Conservation (phyloP, 2,797 vertebrate species). For the Coregonus sp. region DNA sequence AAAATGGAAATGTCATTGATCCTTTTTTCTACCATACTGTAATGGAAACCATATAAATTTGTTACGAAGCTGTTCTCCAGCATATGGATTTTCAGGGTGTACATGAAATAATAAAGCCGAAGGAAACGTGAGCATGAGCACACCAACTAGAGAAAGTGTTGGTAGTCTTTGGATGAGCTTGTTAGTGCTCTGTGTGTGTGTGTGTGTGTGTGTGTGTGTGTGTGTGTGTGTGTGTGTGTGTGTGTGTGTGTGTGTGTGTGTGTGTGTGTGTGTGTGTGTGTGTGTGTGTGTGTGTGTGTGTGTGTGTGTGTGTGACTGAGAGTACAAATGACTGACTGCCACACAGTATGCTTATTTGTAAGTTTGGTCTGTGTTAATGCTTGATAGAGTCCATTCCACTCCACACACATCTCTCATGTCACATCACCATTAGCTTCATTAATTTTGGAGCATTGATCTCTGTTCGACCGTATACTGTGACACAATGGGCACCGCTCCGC, state of each 20-base stretch:
- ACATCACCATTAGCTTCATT: constrained; percentile 69
- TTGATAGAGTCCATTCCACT: constrained; percentile 26
- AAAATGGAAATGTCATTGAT: constrained; percentile 70
- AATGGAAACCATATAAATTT: constrained; percentile 13
- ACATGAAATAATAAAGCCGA: neutral
- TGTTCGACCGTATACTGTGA: constrained; percentile 45
- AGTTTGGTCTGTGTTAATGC: constrained; percentile 10
- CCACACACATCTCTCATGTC: constrained; percentile 41
- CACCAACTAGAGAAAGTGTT: neutral
- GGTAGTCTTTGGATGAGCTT: neutral
- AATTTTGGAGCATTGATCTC: constrained; percentile 67
- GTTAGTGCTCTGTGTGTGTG: neutral
- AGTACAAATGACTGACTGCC: too few relatives aligned
- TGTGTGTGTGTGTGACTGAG: neutral
- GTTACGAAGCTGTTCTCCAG: constrained; percentile 10
- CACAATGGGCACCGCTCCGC: constrained; percentile 22
- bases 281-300: constrained; percentile 7
- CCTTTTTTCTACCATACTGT: constrained; percentile 21
- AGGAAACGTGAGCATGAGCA: neutral
- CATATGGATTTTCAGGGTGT: constrained; percentile 22
- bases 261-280: constrained; percentile 15
- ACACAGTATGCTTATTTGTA: neutral
- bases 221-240: neutral
- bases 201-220: neutral
- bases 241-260: neutral